Conservation (phyloP, 2,888 invertebrate genomes). For the Sphinx pinastri region DNA sequence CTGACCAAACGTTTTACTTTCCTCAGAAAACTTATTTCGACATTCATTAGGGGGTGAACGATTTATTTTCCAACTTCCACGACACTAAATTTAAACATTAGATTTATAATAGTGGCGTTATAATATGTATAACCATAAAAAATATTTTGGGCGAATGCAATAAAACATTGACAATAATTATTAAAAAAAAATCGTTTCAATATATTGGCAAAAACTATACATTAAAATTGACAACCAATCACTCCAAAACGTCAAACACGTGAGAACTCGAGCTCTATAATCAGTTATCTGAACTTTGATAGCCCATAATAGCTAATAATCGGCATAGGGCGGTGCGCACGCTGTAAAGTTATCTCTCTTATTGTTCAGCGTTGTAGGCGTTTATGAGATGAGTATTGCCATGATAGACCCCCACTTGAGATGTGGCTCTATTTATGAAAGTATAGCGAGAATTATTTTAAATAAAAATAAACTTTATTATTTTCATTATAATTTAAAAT, state of each 20-base stretch:
- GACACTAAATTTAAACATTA: no score
- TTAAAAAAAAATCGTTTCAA: neutral
- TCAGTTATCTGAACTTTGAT: neutral
- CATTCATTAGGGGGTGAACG: neutral
- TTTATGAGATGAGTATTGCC: constrained; percentile 49
- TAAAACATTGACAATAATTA: no score
- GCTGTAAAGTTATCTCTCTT: constrained; percentile 45
- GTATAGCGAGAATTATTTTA: constrained; percentile 1
- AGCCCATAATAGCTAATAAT: neutral
- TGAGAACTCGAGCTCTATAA: neutral
- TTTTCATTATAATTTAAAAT: no score
- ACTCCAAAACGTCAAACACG: neutral
- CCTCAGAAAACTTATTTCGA: neutral
- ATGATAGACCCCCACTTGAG: constrained; percentile 41
- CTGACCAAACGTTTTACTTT: constrained; percentile 27
- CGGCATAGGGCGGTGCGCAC: constrained; percentile 28
- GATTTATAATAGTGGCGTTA: no score
- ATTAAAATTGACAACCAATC: neutral
- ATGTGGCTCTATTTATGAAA: neutral
- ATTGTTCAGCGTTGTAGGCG: constrained; percentile 60
- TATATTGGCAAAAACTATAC: neutral
- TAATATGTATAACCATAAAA: no score
- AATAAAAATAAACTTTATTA: no score
- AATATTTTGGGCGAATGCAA: no score
- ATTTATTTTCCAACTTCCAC: no score